phyloP scores from a whole-genome alignment of 2,113 vertebrate genomes.

The Microtus oregoni region DNA sequence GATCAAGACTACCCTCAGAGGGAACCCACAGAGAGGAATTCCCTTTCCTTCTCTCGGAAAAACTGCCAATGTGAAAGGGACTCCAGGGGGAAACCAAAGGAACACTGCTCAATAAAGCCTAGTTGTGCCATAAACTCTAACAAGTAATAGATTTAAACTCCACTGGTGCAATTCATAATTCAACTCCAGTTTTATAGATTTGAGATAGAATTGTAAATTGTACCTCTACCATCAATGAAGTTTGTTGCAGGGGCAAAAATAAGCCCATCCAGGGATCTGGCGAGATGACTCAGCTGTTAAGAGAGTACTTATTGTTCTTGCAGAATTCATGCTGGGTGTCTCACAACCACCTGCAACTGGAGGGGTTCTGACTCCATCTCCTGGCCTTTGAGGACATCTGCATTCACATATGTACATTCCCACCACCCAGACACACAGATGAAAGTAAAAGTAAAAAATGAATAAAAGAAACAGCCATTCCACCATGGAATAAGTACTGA shows the following conservation, averaged over 20 bases:
- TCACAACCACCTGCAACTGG: background rate
- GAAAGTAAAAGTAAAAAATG: background rate
- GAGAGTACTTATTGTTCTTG: background rate
- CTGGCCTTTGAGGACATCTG: too few species aligned
- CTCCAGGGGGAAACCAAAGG: background rate
- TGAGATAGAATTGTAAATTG: background rate
- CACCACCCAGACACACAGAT: background rate
- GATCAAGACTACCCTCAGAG: background rate
- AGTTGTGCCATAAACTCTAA: background rate
- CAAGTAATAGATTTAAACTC: background rate
- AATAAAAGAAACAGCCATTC: background rate
- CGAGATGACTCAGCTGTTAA: background rate
- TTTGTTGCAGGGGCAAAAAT: background rate
- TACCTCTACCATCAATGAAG: background rate
- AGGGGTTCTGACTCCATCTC: background rate
- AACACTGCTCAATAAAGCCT: background rate
- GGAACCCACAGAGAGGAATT: background rate
- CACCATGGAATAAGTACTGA: background rate
- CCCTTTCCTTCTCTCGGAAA: too few species aligned
- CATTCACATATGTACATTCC: background rate
- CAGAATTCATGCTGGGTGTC: background rate
- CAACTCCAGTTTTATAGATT: background rate
- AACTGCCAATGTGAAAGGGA: background rate
- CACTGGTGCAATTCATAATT: background rate
- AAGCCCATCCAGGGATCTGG: too few species aligned